Conservation (phyloP, 2,888 invertebrate species). For the Spicauda simplicius region DNA sequence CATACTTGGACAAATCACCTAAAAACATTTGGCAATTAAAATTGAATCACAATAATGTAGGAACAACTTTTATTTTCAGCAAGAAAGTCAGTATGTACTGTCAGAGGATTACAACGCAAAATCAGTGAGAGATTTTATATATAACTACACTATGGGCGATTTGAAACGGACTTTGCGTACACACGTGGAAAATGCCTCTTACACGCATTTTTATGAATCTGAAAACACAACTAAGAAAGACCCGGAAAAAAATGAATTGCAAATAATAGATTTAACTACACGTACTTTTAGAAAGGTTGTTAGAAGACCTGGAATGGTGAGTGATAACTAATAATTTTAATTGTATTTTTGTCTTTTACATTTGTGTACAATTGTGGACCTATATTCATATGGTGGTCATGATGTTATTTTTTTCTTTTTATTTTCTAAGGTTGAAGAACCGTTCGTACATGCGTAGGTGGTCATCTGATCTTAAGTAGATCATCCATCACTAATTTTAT, state of each 20-base stretch:
- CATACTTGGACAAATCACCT: too few relatives aligned
- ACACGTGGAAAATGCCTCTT: conserved; percentile 61
- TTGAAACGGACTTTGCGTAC: conserved; percentile 71
- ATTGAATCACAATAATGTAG: too few relatives aligned
- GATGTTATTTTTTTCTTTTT: too few relatives aligned
- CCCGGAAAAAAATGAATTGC: conserved; percentile 59
- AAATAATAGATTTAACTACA: conserved; percentile 87
- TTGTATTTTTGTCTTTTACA: too few relatives aligned
- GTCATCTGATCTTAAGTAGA: too few relatives aligned
- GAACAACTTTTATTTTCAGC: conserved; percentile 69
- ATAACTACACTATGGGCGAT: conserved; percentile 75
- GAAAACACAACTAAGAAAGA: conserved; percentile 47
- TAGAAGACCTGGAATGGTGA: conserved; percentile 86
- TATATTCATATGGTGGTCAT: too few relatives aligned
- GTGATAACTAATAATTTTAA: conserved; percentile 36
- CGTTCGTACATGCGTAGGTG: too few relatives aligned
- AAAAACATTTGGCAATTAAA: too few relatives aligned
- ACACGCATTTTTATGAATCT: conserved; percentile 74
- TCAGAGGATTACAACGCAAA: conserved; percentile 77
- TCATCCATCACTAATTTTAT: too few relatives aligned
- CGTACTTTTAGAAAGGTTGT: conserved; percentile 86
- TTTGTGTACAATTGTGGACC: too few relatives aligned
- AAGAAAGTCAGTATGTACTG: conserved; percentile 88
- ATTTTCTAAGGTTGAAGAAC: too few relatives aligned
- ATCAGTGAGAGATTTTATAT: conserved; percentile 81